A percentile compares a stretch with the other conserved stretches of the same genome.
These are phyloP conservation scores for Clepsis dumicolana DNA, from an alignment of 2,888 invertebrate species.

Conservation along the genomic window DNA sequence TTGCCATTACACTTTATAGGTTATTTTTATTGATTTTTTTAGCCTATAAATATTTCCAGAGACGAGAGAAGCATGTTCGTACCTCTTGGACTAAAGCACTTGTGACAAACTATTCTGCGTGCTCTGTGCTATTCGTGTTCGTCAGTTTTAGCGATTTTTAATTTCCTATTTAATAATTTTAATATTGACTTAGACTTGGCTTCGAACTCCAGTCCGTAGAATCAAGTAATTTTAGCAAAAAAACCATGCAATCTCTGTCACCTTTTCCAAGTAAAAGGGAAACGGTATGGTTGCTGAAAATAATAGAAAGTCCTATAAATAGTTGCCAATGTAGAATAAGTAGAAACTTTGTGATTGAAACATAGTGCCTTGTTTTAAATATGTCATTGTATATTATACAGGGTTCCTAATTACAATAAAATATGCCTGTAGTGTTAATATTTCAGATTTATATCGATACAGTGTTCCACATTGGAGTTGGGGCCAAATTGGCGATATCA, in stretches of 20 bases:
- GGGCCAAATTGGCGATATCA: constrained; percentile 4
- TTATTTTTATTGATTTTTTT: constrained; percentile 17
- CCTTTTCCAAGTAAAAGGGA: constrained; percentile 69
- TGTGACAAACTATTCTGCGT: not conserved
- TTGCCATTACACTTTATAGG: constrained; percentile 37
- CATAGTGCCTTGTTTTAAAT: constrained; percentile 30
- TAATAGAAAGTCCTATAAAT: constrained; percentile 17
- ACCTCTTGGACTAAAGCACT: not conserved
- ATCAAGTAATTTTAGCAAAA: constrained; percentile 46
- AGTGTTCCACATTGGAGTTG: constrained; percentile 10
- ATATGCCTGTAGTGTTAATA: constrained; percentile 30
- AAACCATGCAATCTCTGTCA: constrained; percentile 57
- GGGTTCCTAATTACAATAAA: constrained; percentile 36
- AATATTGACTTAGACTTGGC: constrained; percentile 46
- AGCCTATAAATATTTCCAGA: not conserved
- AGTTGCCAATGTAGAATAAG: constrained; percentile 42
- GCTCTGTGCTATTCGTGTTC: constrained; percentile 26
- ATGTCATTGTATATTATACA: constrained; percentile 37
- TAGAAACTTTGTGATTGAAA: constrained; percentile 27
- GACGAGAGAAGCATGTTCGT: not conserved
- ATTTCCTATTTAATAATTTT: constrained; percentile 14
- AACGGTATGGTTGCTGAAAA: constrained; percentile 59
- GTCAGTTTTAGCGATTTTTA: constrained; percentile 26
- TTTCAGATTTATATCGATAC: constrained; percentile 26
- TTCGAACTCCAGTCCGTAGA: constrained; percentile 50